Evolutionary conservation across 2,797 vertebrate species (phyloP).

Genomic region (Hyperoplus lanceolatus): DNA sequence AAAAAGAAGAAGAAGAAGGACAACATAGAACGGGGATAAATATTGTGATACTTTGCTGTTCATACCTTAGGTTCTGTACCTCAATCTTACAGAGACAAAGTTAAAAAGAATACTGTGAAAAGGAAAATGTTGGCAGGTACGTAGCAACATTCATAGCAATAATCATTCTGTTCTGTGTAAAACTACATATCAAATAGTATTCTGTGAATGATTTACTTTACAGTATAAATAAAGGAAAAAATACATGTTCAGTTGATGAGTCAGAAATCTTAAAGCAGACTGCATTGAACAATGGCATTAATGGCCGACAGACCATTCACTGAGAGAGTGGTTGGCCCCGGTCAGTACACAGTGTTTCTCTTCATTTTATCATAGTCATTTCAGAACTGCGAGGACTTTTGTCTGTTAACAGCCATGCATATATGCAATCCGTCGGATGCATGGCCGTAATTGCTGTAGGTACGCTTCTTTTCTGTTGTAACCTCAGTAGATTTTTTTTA

Average conservation of each 20-base stretch:
- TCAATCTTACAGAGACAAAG: neutral
- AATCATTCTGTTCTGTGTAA: slow-evolving; percentile 16
- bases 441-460: slow-evolving; percentile 6
- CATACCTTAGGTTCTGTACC: neutral
- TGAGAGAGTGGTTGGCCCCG: neutral
- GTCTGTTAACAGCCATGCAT: neutral
- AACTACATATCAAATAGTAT: slow-evolving; percentile 30
- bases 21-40: neutral
- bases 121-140: neutral
- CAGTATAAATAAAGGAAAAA: slow-evolving; percentile 23
- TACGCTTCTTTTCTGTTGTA: neutral
- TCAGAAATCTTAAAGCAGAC: slow-evolving; percentile 8
- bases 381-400: slow-evolving; percentile 9
- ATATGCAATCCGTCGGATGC: slow-evolving; percentile 4
- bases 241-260: slow-evolving; percentile 10
- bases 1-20: neutral
- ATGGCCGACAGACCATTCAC: neutral
- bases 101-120: neutral
- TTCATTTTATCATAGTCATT: slow-evolving; percentile 6
- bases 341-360: slow-evolving; percentile 30
- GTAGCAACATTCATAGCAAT: neutral
- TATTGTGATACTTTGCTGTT: neutral
- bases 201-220: slow-evolving; percentile 20
- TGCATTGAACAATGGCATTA: neutral
- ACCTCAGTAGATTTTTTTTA: neutral